Conservation (phyloP, 2,888 invertebrate genomes). For the Phaedon cochleariae region DNA sequence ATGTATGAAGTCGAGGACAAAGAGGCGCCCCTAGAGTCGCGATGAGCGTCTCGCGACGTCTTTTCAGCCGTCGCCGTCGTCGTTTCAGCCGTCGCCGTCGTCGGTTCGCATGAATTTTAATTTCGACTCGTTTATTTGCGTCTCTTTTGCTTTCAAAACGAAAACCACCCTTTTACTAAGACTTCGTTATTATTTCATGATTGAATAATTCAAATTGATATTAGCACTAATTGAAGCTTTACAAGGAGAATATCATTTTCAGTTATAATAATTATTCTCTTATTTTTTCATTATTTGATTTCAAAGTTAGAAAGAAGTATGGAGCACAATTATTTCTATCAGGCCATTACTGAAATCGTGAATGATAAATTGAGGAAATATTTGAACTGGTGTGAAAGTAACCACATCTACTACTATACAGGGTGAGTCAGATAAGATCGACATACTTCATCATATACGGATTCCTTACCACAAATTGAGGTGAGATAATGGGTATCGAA, state of each 20-base stretch:
- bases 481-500: no score
- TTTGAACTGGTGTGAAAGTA: no score
- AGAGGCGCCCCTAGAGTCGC: not conserved
- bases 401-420: no score
- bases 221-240: conserved; percentile 45
- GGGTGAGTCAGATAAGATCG: no score
- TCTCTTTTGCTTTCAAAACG: conserved; percentile 44
- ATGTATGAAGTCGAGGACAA: not conserved
- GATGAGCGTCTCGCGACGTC: not conserved
- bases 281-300: conserved; percentile 26
- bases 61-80: conserved; percentile 19
- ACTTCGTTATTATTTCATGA: conserved; percentile 50
- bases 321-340: no score
- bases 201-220: conserved; percentile 49
- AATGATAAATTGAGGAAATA: no score
- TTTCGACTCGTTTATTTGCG: conserved; percentile 49
- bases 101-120: conserved; percentile 53
- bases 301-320: not conserved
- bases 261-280: conserved; percentile 46
- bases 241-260: conserved; percentile 41
- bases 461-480: no score
- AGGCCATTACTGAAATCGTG: no score
- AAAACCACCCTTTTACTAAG: conserved; percentile 48
- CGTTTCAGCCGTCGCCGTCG: no score
- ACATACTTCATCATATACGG: no score